Conservation (phyloP, 2,797 vertebrate species). For the Phataginus tricuspis region DNA sequence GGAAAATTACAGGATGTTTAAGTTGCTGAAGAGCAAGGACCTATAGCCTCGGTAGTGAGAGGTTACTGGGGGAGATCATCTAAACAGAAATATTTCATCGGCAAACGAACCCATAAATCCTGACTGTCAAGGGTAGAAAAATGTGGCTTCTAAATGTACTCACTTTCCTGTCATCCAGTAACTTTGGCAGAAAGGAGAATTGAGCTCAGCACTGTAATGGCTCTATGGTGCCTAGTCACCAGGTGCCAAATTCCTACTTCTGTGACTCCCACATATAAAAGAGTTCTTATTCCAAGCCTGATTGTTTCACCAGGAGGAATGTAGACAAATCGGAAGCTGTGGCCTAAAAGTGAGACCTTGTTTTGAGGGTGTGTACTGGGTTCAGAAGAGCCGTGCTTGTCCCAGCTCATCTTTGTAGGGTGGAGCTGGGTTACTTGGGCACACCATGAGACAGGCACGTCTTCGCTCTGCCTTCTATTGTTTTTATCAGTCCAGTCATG, state of each 20-base stretch:
- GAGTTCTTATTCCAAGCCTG: constrained; percentile 7
- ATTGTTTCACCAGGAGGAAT: constrained; percentile 49
- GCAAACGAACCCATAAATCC: constrained; percentile 55
- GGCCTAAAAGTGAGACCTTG: constrained; percentile 37
- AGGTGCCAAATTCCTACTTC: constrained; percentile 63
- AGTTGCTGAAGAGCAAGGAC: neutral
- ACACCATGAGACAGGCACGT: neutral
- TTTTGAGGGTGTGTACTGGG: constrained; percentile 42
- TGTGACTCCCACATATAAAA: constrained; percentile 23
- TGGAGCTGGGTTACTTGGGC: constrained; percentile 51
- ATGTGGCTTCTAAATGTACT: neutral
- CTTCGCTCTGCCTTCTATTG: constrained; percentile 31
- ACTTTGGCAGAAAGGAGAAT: constrained; percentile 12
- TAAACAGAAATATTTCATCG: neutral
- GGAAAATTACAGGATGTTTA: neutral
- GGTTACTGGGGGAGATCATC: neutral
- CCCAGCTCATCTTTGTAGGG: constrained; percentile 37
- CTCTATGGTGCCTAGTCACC: constrained; percentile 54
- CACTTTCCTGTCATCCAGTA: neutral
- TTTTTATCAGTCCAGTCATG: constrained; percentile 6
- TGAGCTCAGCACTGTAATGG: neutral
- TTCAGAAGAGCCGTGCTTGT: constrained; percentile 58
- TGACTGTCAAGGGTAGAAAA: constrained; percentile 18
- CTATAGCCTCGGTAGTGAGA: neutral
- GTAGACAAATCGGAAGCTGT: constrained; percentile 47